Conservation (phyloP, 1,140 invertebrate genomes). For the Acromyrmex charruanus region DNA sequence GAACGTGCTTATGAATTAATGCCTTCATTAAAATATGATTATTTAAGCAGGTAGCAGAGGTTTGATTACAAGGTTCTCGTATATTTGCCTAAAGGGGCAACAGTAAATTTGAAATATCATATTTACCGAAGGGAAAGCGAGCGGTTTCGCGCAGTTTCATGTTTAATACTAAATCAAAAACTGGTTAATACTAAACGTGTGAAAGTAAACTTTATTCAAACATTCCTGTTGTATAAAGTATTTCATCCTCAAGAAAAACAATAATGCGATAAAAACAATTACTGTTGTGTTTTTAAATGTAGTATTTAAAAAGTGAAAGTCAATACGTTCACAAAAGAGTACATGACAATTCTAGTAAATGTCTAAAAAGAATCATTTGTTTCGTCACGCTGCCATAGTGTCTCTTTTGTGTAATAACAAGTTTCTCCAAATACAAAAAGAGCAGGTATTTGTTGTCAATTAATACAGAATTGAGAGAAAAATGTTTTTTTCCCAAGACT, state of each 20-base stretch:
- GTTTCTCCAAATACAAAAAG: background rate
- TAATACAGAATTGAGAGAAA: slow-evolving; percentile 2
- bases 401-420: background rate
- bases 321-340: background rate
- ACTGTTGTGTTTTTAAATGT: background rate
- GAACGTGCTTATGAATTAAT: slow-evolving; percentile 34
- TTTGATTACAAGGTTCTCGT: slow-evolving; percentile 35
- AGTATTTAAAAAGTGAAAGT: background rate
- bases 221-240: no score
- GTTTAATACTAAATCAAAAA: background rate
- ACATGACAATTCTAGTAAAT: background rate
- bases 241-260: no score
- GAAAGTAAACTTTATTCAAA: slow-evolving; percentile 33
- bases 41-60: slow-evolving; percentile 26
- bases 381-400: background rate
- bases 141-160: background rate
- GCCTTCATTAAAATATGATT: slow-evolving; percentile 21
- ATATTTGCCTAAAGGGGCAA: slow-evolving; percentile 27
- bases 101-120: slow-evolving; percentile 45
- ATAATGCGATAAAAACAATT: no score
- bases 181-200: background rate
- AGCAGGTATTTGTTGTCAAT: background rate
- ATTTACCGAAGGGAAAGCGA: slow-evolving; percentile 1
- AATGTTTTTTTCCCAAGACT: slow-evolving; percentile 17
- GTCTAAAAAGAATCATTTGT: background rate